Conservation (phyloP, 2,113 vertebrate genomes). For the Rhinoderma darwinii region DNA sequence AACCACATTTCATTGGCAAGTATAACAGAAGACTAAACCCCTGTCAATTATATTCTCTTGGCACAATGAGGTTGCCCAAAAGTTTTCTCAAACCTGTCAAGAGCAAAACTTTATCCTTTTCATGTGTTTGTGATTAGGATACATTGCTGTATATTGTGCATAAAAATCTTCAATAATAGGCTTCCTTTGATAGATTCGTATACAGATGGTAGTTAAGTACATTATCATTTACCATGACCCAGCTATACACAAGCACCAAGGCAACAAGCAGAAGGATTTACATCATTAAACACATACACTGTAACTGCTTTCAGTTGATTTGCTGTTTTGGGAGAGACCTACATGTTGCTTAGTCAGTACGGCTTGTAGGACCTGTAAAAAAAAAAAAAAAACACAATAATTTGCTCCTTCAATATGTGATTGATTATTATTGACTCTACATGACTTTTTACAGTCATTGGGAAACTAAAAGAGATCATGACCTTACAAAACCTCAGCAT, state of each 20-base stretch:
- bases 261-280: slow-evolving; percentile 15
- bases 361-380: background rate
- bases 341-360: background rate
- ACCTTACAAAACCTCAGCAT: background rate
- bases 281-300: slow-evolving; percentile 25
- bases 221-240: background rate
- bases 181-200: background rate
- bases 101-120: background rate
- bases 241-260: background rate
- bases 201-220: slow-evolving; percentile 12
- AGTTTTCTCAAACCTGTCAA: background rate
- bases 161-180: background rate
- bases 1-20: background rate
- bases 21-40: background rate
- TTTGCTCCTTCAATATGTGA: background rate
- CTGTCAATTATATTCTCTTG: background rate
- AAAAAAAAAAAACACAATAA: background rate
- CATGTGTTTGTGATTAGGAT: background rate
- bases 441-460: background rate
- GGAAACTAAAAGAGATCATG: background rate
- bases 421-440: background rate
- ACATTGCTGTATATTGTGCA: background rate
- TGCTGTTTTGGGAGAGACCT: slow-evolving; percentile 7
- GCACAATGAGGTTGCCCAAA: background rate
- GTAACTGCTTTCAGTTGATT: background rate